Base-by-base conservation (phyloP, 2,113 vertebrate species). In the Phocoena sinus region DNA sequence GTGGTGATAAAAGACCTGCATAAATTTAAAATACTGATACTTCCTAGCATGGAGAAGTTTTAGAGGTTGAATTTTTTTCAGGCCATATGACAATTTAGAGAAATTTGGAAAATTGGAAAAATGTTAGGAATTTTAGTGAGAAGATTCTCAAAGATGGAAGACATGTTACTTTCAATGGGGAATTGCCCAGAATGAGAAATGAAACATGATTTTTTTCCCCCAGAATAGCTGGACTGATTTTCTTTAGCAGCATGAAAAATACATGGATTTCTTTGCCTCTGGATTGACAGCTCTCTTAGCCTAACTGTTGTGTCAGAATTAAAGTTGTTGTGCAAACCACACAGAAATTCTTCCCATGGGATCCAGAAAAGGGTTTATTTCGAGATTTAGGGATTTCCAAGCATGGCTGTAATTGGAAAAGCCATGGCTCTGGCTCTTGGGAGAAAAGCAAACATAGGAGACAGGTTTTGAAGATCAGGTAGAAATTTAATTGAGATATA, bases 321-420 rank as follows among this genome's bases (percentile, higher is more conserved):
- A 86, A 82, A 94, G 76, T 36, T 67, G 70, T 41, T 67, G 28
- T 81, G 31, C 6, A 28, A 26, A 3, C 21, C 44, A 56, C 17
- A 81, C 31, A 74, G 67, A 94, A 62, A 62, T 90, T 79, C 58
- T 92, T 92, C 74, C 26, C 8, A 18, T 31, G 28, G 23, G 68
- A 41, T 70, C 28, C 26, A 95, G 18, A 20, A n/a, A 65, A 70
- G 18, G 9, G 80, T 67, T 84, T 91, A 50, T 67, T 95, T 94
- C 63, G 65, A 96, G 56, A 88, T 68, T 81, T 84, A 14, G 65
- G 76, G 50, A 88, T 97, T 91, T 97, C 11, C 5, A 94, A 58
- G 36, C 36, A 65, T 58, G 67, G 6, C 2, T 63, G 1, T 83
- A 84, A 85, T 65, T 97, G 81, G 38, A 95, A 91, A 67, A 81